Evolutionary conservation across 1,140 invertebrate genomes (phyloP).

Genomic region (Aradophagus sp.): DNA sequence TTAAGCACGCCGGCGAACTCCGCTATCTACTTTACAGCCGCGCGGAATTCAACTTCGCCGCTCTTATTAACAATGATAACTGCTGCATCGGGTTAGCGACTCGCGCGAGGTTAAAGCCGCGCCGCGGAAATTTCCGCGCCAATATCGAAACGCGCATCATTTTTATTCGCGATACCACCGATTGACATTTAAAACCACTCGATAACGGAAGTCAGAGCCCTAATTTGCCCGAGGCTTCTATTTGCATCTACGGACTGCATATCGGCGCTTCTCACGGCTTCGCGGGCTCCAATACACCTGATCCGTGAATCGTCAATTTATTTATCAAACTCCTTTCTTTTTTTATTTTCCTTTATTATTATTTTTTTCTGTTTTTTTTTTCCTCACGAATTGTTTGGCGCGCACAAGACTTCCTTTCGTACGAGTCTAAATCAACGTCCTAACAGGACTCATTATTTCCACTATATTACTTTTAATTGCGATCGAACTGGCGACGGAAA

Average conservation of each 20-base stretch:
- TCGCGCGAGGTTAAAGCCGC: background rate
- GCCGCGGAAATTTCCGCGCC: background rate
- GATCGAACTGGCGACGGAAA: too few species aligned
- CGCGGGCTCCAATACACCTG: conserved; percentile 34
- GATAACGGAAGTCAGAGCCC: conserved; percentile 49
- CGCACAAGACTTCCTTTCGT: too few species aligned
- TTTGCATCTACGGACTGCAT: conserved; percentile 45
- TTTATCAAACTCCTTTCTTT: conserved; percentile 43
- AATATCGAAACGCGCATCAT: conserved; percentile 34
- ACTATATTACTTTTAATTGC: too few species aligned
- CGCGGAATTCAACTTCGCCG: conserved; percentile 20
- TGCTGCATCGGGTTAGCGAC: conserved; percentile 14
- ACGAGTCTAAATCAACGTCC: too few species aligned
- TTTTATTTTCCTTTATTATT: conserved; percentile 21
- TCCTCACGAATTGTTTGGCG: too few species aligned
- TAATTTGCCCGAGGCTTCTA: conserved; percentile 52
- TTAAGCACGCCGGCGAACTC: conserved; percentile 1
- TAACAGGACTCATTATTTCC: too few species aligned
- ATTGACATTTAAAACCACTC: conserved; percentile 46
- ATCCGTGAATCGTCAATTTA: conserved; percentile 43
- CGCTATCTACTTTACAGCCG: conserved; percentile 23
- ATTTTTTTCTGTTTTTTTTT: too few species aligned
- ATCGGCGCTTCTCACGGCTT: conserved; percentile 54
- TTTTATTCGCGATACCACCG: conserved; percentile 30
- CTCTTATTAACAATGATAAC: conserved; percentile 37